Base-by-base conservation (phyloP, 2,797 vertebrate genomes). In the Scarus forsteni region DNA sequence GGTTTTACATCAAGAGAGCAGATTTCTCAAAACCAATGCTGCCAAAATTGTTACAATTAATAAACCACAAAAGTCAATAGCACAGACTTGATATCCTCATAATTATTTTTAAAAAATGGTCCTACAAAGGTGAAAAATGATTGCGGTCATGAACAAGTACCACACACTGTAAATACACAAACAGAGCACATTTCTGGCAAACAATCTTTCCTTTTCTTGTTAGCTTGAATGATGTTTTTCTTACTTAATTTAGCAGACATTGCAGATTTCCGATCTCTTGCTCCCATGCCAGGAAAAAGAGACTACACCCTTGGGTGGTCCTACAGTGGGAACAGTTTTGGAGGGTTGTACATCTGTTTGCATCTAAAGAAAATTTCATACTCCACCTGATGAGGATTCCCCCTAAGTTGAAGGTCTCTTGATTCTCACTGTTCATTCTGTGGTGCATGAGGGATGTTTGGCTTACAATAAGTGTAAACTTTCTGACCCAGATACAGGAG, bases 201-300 rank as follows among this genome's bases (percentile, higher is more conserved):
- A 60, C n/a, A 40, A 14, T 50, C 35, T 13, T 18, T 70, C 50
- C 40, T 36, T 44, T 40, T 78, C 34, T 46, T 43, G 10, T 69
- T 36, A 56, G 49, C 62, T 60, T 72, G 58, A 83, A 78, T 72
- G 51, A 67, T 77, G 63, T 51, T 34, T 68, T 53, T 67, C 42
- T 68, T 64, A 55, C 45, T 76, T 70, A 60, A 67, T 73, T 83
- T 55, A 65, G 64, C 52, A 48, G 57, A 78, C 48, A 60, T 69
- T 56, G 71, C 42, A 65, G 65, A 57, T 81, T 86, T 82, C 69
- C 27, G 2, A 71, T 53, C 40, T 75, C 51, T 48, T 44, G 14
- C 80, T 72, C 38, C 8, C 12, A 8, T 48, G 76, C 81, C 81
- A 89, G 81, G 81, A 88, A 90, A 85, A 82, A 68, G 16, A 85